Conservation (phyloP, 2,113 vertebrate species). For the Petrocephalus zakoni region DNA sequence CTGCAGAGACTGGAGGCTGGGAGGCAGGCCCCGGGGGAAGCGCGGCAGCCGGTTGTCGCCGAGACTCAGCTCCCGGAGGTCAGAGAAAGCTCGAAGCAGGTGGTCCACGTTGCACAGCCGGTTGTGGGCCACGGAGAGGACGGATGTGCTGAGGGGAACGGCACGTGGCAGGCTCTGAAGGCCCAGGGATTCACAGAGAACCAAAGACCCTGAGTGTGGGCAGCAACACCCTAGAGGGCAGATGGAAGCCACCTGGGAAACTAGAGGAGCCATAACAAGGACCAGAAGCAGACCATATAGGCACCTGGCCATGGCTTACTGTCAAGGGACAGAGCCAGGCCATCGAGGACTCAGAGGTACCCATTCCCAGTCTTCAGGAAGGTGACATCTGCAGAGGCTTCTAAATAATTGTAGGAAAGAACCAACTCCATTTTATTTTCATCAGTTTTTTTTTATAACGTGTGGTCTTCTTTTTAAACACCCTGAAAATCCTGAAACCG, state of each 20-base stretch:
- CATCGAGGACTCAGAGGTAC: not conserved
- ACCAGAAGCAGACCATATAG: constrained; percentile 48
- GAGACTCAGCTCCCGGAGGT: constrained; percentile 64
- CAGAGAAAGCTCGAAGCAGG: constrained; percentile 49
- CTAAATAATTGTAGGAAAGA: not conserved
- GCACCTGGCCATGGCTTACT: constrained; percentile 60
- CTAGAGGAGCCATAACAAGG: constrained; percentile 43
- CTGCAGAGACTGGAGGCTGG: constrained; percentile 61
- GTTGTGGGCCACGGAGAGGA: constrained; percentile 62
- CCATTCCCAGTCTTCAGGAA: not conserved
- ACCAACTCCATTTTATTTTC: not conserved
- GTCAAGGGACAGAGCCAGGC: constrained; percentile 24
- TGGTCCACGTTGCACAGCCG: constrained; percentile 64
- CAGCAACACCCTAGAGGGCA: constrained; percentile 69
- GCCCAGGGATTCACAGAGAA: constrained; percentile 63
- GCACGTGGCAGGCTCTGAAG: constrained; percentile 56
- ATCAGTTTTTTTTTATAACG: not conserved
- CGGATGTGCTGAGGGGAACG: constrained; percentile 53
- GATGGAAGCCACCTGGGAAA: constrained; percentile 29
- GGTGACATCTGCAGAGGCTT: too few relatives aligned
- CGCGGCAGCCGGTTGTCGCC: constrained; percentile 59
- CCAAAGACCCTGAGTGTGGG: constrained; percentile 45
- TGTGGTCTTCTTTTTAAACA: not conserved
- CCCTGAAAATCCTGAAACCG: not conserved
- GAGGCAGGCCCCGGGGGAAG: constrained; percentile 62